These are phyloP conservation scores for Drosophila atripex DNA, from an alignment of 2,888 invertebrate species.

Conservation along the genomic window DNA sequence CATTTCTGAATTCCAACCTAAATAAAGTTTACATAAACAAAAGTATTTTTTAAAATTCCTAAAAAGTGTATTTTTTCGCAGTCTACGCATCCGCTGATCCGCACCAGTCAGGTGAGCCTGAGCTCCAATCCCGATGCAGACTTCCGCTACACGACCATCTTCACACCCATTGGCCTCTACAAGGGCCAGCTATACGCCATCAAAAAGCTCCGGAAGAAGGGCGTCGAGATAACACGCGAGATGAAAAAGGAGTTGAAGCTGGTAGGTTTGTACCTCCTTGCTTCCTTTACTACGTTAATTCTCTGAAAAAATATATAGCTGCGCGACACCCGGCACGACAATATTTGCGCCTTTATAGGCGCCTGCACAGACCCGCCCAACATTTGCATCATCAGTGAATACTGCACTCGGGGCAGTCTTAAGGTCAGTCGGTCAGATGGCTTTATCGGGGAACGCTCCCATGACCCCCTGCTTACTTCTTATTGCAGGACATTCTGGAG, in stretches of 20 bases:
- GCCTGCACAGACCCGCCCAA: conserved; percentile 96
- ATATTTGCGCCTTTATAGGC: conserved; percentile 95
- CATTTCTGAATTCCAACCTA: neutral
- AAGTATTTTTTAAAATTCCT: conserved; percentile 34
- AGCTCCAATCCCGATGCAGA: conserved; percentile 97
- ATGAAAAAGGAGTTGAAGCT: conserved; percentile 97
- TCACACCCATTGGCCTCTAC: conserved; percentile 95
- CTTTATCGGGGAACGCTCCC: neutral
- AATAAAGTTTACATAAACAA: neutral
- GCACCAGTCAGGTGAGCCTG: conserved; percentile 95
- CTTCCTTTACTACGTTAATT: neutral
- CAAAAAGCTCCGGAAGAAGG: conserved; percentile 92
- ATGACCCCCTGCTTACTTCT: conserved; percentile 4
- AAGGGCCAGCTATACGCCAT: conserved; percentile 94
- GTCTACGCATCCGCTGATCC: conserved; percentile 87
- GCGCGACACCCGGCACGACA: conserved; percentile 95
- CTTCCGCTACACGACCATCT: conserved; percentile 94
- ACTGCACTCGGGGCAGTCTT: conserved; percentile 94
- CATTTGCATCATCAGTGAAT: conserved; percentile 94
- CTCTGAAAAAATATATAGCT: conserved; percentile 85
- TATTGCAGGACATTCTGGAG: conserved; percentile 92
- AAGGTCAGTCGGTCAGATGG: conserved; percentile 86
- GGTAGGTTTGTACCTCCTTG: conserved; percentile 84
- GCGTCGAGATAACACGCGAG: conserved; percentile 93
- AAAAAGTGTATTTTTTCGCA: conserved; percentile 70